Evolutionary conservation across 2,888 invertebrate species (phyloP).

Genomic region (Sicus ferrugineus): DNA sequence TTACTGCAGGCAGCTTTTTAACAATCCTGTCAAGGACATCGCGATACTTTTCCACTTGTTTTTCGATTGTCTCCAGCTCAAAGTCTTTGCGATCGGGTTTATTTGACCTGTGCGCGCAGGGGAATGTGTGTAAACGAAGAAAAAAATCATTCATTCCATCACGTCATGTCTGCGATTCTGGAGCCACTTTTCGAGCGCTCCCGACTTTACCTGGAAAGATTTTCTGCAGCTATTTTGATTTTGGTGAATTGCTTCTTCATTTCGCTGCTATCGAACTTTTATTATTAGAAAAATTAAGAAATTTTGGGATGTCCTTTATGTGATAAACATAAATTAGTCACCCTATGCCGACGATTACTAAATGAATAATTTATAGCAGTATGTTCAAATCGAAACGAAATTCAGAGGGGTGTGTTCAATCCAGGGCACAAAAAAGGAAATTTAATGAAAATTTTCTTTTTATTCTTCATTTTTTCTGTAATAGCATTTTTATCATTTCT

Average conservation of each 20-base stretch:
- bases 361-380: conserved; percentile 37
- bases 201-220: conserved; percentile 60
- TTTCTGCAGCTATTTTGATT: conserved; percentile 64
- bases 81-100: conserved; percentile 58
- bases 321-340: conserved; percentile 48
- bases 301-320: conserved; percentile 36
- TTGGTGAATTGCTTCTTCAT: conserved; percentile 65
- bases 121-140: conserved; percentile 36
- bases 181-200: neutral
- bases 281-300: conserved; percentile 30
- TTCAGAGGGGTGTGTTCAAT: conserved; percentile 37
- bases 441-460: too few species aligned
- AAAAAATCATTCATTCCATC: conserved; percentile 25
- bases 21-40: conserved; percentile 64
- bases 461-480: too few species aligned
- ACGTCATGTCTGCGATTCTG: conserved; percentile 3
- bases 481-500: too few species aligned
- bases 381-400: neutral
- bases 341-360: conserved; percentile 43
- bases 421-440: too few species aligned
- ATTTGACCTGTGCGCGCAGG: conserved; percentile 41
- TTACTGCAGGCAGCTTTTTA: conserved; percentile 60
- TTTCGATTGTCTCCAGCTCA: conserved; percentile 60
- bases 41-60: conserved; percentile 63
- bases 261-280: conserved; percentile 41